phyloP scores from a whole-genome alignment of 2,888 invertebrate species.

The Acrocyrtus sp. region DNA sequence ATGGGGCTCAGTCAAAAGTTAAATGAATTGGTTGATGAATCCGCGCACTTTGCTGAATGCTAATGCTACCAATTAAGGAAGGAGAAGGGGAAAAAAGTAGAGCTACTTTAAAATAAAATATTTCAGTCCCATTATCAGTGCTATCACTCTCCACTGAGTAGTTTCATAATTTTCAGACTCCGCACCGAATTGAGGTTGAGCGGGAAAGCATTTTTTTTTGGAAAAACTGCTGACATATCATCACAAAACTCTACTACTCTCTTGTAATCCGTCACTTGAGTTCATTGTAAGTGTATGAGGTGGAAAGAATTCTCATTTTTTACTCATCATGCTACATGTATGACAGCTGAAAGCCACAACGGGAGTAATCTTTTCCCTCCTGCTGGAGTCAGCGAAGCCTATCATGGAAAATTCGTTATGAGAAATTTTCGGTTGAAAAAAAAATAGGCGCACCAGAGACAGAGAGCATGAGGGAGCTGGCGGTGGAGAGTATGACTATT shows the following conservation, averaged over 20 bases:
- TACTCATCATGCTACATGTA: slow-evolving; percentile 42
- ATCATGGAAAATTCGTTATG: slow-evolving; percentile 49
- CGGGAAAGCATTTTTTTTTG: no score
- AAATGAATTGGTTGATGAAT: neutral
- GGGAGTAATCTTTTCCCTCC: slow-evolving; percentile 52
- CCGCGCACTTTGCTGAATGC: no score
- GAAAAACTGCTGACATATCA: no score
- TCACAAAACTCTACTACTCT: no score
- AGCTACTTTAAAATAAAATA: no score
- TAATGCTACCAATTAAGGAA: no score
- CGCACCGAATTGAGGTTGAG: no score
- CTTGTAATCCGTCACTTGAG: slow-evolving; percentile 40
- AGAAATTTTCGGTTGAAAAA: slow-evolving; percentile 21
- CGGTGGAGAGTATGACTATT: neutral
- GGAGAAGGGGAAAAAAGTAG: no score
- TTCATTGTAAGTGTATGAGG: slow-evolving; percentile 43
- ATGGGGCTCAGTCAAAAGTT: neutral
- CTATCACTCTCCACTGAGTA: no score
- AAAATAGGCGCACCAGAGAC: neutral
- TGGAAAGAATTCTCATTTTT: slow-evolving; percentile 49
- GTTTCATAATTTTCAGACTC: no score
- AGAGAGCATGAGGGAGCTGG: slow-evolving; percentile 7
- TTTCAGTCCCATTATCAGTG: no score
- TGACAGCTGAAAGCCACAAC: slow-evolving; percentile 52
- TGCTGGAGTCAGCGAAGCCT: slow-evolving; percentile 46